Evolutionary conservation across 2,113 vertebrate species (phyloP).

Genomic region (Atlantisia rogersi): DNA sequence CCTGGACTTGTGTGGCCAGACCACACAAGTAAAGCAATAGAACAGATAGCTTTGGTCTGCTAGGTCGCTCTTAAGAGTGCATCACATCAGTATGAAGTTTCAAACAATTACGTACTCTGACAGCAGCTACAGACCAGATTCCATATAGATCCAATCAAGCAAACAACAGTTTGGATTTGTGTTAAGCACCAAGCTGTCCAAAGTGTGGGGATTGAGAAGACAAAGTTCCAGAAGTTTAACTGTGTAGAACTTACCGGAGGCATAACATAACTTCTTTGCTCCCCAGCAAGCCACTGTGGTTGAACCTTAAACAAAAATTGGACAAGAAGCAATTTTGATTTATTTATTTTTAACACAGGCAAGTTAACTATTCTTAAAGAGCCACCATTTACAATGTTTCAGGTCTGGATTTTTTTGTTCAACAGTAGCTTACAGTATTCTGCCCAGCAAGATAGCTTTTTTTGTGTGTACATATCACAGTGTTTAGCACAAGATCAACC

Average conservation of each 20-base stretch:
- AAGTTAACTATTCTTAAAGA: background rate
- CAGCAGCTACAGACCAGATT: background rate
- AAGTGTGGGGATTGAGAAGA: background rate
- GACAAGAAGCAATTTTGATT: background rate
- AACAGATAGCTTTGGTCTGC: background rate
- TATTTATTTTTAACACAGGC: background rate
- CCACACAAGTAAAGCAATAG: fast-evolving
- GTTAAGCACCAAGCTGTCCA: background rate
- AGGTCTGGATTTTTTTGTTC: background rate
- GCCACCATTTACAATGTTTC: background rate
- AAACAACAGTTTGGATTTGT: no score
- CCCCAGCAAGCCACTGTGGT: slow-evolving; percentile 76
- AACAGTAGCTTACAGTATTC: background rate
- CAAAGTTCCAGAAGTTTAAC: background rate
- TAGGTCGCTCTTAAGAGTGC: background rate
- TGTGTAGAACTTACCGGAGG: slow-evolving; percentile 72
- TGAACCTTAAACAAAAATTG: slow-evolving; percentile 69
- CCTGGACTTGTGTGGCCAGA: background rate
- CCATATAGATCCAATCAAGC: background rate
- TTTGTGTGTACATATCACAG: background rate
- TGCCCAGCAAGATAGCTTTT: background rate
- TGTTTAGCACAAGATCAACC: background rate
- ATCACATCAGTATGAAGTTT: background rate
- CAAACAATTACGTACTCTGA: background rate
- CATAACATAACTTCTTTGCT: slow-evolving; percentile 78